Percentiles rank a stretch among this genome's conserved stretches.
These are phyloP conservation scores for Drosophila yooni DNA, from an alignment of 2,888 invertebrate genomes.

Conservation along the genomic window DNA sequence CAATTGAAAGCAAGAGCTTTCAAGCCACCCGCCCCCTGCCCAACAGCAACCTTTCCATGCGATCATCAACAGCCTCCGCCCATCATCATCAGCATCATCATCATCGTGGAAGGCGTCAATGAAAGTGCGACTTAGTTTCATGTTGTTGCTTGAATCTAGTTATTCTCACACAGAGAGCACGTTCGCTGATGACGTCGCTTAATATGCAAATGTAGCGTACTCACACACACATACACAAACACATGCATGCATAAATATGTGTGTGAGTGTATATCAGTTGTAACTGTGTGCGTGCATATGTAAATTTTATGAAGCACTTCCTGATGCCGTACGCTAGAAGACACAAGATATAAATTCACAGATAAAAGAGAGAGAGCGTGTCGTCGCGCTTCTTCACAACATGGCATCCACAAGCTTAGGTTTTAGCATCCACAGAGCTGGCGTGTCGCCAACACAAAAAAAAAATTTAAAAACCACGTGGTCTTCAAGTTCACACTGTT, in stretches of 20 bases:
- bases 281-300: conserved; percentile 56
- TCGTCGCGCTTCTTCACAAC: conserved; percentile 21
- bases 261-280: conserved; percentile 12
- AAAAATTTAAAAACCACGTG: conserved; percentile 76
- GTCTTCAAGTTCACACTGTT: conserved; percentile 71
- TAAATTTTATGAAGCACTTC: conserved; percentile 76
- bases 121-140: conserved; percentile 60
- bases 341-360: conserved; percentile 39
- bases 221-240: conserved; percentile 7
- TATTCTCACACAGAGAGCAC: conserved; percentile 15
- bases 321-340: conserved; percentile 61
- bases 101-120: conserved; percentile 38
- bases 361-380: conserved; percentile 37
- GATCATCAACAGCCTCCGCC: neutral
- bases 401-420: conserved; percentile 60
- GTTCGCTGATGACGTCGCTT: conserved; percentile 49
- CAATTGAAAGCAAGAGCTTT: conserved; percentile 36
- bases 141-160: conserved; percentile 27
- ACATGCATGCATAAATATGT: conserved; percentile 3
- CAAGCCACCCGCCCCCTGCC: neutral
- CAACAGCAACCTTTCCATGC: neutral
- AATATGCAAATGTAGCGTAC: conserved; percentile 50
- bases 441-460: conserved; percentile 41
- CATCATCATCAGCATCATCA: conserved; percentile 7
- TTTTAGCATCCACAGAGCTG: conserved; percentile 48